These are phyloP conservation scores for Tinea pellionella DNA, from an alignment of 2,888 invertebrate genomes.

Conservation along the genomic window DNA sequence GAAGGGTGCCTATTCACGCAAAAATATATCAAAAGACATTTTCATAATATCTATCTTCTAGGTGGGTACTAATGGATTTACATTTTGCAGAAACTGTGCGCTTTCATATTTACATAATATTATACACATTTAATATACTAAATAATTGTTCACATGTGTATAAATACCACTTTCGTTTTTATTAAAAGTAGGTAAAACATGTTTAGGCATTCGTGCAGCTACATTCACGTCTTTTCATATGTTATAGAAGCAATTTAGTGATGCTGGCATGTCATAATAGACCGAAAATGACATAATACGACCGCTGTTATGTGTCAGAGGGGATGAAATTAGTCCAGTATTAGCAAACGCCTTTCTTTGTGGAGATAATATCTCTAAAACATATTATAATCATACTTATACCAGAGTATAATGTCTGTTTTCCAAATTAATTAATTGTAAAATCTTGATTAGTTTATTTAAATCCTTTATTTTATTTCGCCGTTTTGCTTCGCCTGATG, in stretches of 20 bases:
- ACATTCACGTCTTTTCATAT: conserved; percentile 15
- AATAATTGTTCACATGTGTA: too few relatives aligned
- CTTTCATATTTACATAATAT: neutral
- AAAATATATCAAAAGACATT: conserved; percentile 11
- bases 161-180: neutral
- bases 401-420: too few relatives aligned
- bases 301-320: conserved; percentile 33
- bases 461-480: too few relatives aligned
- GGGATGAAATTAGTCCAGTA: conserved; percentile 30
- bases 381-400: neutral
- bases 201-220: neutral
- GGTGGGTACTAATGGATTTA: neutral
- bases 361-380: conserved; percentile 17
- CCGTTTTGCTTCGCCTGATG: too few relatives aligned
- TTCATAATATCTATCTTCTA: neutral
- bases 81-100: neutral
- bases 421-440: too few relatives aligned
- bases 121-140: too few relatives aligned
- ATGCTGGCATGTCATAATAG: conserved; percentile 36
- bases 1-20: conserved; percentile 24
- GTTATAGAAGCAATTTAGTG: conserved; percentile 37
- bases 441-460: too few relatives aligned
- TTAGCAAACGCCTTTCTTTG: conserved; percentile 23
- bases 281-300: conserved; percentile 37
- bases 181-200: neutral